A percentile compares a stretch with the other conserved stretches of the same genome.
These are phyloP conservation scores for Drosophila helvetica DNA, from an alignment of 2,888 invertebrate species.

Conservation along the genomic window DNA sequence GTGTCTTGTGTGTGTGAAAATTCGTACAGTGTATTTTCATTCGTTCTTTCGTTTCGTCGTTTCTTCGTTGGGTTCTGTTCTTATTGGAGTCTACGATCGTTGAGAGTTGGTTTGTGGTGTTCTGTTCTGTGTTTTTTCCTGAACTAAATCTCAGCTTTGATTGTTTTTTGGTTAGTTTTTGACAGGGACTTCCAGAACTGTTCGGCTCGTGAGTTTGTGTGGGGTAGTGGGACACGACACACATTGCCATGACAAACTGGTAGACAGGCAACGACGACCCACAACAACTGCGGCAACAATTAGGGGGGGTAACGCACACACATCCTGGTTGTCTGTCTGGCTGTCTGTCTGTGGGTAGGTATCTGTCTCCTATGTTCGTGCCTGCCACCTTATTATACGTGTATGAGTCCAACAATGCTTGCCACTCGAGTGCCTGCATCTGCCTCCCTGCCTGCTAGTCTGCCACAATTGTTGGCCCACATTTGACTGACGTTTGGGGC, in stretches of 20 bases:
- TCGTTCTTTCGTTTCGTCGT: too few relatives aligned
- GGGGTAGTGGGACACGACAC: slow-evolving; percentile 22
- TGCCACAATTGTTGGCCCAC: slow-evolving; percentile 60
- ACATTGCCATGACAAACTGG: slow-evolving; percentile 69
- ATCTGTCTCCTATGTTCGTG: slow-evolving; percentile 17
- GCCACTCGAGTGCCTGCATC: slow-evolving; percentile 1
- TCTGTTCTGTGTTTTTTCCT: too few relatives aligned
- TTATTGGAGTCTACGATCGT: too few relatives aligned
- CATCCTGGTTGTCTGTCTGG: slow-evolving; percentile 48
- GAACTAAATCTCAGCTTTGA: too few relatives aligned
- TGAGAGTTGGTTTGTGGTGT: too few relatives aligned
- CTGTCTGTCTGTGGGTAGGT: slow-evolving; percentile 3
- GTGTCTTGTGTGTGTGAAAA: too few relatives aligned
- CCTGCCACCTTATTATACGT: slow-evolving; percentile 53
- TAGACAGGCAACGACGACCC: slow-evolving; percentile 49
- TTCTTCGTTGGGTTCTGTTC: too few relatives aligned
- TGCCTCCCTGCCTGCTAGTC: slow-evolving; percentile 10
- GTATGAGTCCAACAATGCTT: slow-evolving; percentile 13
- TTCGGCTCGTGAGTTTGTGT: too few relatives aligned
- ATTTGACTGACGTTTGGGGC: slow-evolving; percentile 36
- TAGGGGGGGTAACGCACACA: slow-evolving; percentile 45
- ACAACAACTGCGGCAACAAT: slow-evolving; percentile 72
- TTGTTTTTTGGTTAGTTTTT: too few relatives aligned
- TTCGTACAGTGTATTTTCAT: too few relatives aligned
- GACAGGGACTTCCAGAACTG: too few relatives aligned